Conservation (phyloP, 2,113 vertebrate genomes). For the Suricata suricatta region DNA sequence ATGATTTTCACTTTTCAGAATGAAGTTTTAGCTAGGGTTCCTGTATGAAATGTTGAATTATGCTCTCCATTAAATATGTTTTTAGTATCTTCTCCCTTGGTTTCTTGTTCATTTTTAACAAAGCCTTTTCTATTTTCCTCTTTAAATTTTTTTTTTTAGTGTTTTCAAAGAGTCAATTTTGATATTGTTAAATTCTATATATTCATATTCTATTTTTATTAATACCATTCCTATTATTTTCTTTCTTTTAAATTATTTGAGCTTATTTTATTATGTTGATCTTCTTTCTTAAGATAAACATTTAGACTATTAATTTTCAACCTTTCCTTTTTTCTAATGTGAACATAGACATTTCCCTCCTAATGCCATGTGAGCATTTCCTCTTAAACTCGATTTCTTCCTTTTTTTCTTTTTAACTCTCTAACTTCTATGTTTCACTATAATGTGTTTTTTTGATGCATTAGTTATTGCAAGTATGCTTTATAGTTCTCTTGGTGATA, state of each 20-base stretch:
- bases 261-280: neutral
- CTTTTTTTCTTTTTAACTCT: neutral
- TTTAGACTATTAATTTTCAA: neutral
- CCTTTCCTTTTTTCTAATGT: neutral
- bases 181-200: neutral
- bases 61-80: neutral
- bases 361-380: neutral
- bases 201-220: neutral
- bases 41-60: neutral
- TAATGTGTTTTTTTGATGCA: neutral
- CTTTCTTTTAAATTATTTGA: neutral
- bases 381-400: neutral
- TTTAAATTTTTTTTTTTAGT: neutral
- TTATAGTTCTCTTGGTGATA: neutral
- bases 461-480: neutral
- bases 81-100: neutral
- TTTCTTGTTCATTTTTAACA: neutral
- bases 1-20: conserved; percentile 2
- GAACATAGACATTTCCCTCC: neutral
- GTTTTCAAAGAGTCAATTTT: neutral
- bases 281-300: neutral
- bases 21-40: neutral
- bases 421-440: neutral
- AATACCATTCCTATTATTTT: neutral
- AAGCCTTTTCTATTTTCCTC: neutral